Percentiles rank a stretch among this genome's conserved stretches.
These are phyloP conservation scores for Harpegnathos saltator DNA, from an alignment of 1,140 invertebrate species.

Conservation along the genomic window DNA sequence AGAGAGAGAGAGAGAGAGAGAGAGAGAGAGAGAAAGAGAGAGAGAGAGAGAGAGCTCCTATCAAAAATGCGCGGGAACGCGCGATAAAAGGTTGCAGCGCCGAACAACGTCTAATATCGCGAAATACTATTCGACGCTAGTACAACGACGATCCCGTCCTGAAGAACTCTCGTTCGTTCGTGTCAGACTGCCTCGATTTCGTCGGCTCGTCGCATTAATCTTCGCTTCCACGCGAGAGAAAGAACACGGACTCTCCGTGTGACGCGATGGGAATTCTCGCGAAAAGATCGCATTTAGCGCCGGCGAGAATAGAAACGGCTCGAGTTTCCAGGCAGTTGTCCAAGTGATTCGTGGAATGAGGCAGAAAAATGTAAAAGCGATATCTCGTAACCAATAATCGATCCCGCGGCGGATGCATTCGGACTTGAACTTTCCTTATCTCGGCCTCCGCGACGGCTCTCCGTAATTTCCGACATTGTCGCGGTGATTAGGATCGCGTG, in stretches of 20 bases:
- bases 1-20: no score
- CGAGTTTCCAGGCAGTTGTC: constrained; percentile 41
- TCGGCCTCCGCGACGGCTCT: no score
- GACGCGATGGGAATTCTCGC: constrained; percentile 7
- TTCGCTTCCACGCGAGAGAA: neutral
- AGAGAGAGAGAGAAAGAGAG: no score
- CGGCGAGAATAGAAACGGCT: constrained; percentile 40
- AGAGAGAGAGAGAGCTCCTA: no score
- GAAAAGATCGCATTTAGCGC: constrained; percentile 32
- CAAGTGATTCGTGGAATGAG: constrained; percentile 18
- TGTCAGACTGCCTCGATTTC: no score
- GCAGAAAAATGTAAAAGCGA: neutral
- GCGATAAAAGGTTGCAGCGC: neutral
- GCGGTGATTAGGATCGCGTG: no score
- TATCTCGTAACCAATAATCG: no score
- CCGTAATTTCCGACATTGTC: no score
- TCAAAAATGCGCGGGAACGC: neutral
- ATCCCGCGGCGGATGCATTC: no score
- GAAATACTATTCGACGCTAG: neutral
- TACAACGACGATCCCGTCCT: neutral
- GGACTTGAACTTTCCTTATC: no score
- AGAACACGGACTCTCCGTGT: neutral
- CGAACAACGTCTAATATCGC: neutral
- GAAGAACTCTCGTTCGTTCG: no score
- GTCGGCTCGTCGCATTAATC: neutral